A percentile compares a stretch with the other conserved stretches of the same genome.
Conservation (phyloP, 2,797 vertebrate genomes). For the Pangasius mekongensis region DNA sequence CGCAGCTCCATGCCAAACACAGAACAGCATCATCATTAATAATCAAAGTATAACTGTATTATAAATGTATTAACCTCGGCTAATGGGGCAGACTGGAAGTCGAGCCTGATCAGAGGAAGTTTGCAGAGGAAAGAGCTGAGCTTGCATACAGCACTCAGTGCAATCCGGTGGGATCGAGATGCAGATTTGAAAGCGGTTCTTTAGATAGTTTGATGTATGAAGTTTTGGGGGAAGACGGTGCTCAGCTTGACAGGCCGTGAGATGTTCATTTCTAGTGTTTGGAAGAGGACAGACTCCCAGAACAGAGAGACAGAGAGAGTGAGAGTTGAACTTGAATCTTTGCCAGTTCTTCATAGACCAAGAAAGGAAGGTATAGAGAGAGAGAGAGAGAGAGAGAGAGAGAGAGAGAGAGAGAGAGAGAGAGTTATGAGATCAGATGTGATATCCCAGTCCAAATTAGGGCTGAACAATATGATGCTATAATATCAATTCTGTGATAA, state of each 20-base stretch:
- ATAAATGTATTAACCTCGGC: constrained; percentile 39
- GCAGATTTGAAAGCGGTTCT: constrained; percentile 6
- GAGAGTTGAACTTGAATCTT: background rate
- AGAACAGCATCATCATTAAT: constrained; percentile 40
- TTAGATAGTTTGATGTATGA: background rate
- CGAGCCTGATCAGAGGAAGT: constrained; percentile 23
- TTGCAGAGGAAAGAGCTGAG: constrained; percentile 28
- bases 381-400: background rate
- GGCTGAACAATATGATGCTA: background rate
- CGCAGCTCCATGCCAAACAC: background rate
- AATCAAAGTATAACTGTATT: constrained; percentile 35
- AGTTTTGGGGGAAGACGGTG: background rate
- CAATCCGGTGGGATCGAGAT: constrained; percentile 16
- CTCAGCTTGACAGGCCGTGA: background rate
- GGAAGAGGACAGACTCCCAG: background rate
- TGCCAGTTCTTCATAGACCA: background rate
- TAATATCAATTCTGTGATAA: background rate
- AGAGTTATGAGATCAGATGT: background rate
- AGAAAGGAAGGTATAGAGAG: background rate
- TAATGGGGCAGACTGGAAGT: constrained; percentile 29
- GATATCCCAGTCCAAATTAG: background rate
- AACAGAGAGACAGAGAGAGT: background rate
- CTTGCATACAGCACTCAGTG: constrained; percentile 2
- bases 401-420: background rate
- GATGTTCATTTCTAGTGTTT: background rate